Percentiles rank a stretch among this genome's conserved stretches.
phyloP scores from a whole-genome alignment of 2,888 invertebrate species.

The Lypha dubia region DNA sequence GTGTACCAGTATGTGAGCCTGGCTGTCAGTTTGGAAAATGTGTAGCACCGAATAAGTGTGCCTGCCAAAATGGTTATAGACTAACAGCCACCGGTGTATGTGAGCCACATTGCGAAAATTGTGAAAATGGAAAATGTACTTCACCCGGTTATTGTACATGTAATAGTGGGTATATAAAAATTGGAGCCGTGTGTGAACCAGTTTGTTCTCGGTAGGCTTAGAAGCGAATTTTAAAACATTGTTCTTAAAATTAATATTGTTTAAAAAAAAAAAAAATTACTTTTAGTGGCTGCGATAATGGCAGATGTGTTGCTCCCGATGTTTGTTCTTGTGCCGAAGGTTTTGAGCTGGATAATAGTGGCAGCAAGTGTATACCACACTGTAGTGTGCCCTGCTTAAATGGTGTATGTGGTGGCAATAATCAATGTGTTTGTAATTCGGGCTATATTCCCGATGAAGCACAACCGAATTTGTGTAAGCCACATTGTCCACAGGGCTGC shows the following conservation, averaged over 20 bases:
- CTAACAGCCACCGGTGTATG: constrained; percentile 78
- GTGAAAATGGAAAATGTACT: constrained; percentile 85
- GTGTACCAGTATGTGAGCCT: constrained; percentile 79
- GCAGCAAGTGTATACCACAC: constrained; percentile 84
- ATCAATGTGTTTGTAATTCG: constrained; percentile 85
- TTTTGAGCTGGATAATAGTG: constrained; percentile 78
- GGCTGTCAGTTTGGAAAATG: constrained; percentile 79
- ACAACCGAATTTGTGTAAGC: constrained; percentile 84
- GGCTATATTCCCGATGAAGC: constrained; percentile 84
- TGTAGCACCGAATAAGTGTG: constrained; percentile 79
- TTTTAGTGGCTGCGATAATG: constrained; percentile 80
- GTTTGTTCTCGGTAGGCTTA: constrained; percentile 79
- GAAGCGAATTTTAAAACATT: background rate
- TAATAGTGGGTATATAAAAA: constrained; percentile 84
- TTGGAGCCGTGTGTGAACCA: constrained; percentile 82
- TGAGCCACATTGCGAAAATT: constrained; percentile 82
- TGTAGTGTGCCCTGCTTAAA: constrained; percentile 88
- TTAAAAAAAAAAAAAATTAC: background rate
- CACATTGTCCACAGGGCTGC: constrained; percentile 88
- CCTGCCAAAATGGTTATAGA: constrained; percentile 77
- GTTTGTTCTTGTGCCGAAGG: constrained; percentile 81
- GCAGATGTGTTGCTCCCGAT: constrained; percentile 83
- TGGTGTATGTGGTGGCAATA: constrained; percentile 87
- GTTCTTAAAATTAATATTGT: too few species aligned
- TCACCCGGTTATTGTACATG: constrained; percentile 86